phyloP scores from a whole-genome alignment of 2,113 vertebrate genomes.

The Paratilapia polleni region DNA sequence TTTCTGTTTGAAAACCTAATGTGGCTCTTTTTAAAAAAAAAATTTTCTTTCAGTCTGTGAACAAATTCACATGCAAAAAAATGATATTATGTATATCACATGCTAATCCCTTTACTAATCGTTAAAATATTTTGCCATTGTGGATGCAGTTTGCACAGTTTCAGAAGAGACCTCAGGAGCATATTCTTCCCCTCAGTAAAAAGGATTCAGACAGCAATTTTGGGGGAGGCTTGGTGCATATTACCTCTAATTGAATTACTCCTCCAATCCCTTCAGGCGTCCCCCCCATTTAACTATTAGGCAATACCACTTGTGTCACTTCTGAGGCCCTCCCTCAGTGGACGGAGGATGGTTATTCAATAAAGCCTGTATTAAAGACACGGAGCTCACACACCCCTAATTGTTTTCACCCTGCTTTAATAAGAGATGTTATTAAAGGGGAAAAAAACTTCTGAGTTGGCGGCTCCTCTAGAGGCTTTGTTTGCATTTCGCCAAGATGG shows the following conservation, averaged over 20 bases:
- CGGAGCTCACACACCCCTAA: conserved; percentile 60
- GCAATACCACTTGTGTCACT: conserved; percentile 60
- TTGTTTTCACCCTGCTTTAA: conserved; percentile 76
- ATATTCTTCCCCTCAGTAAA: conserved; percentile 42
- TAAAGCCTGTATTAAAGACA: conserved; percentile 66
- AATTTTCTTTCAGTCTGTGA: background rate
- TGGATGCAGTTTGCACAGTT: background rate
- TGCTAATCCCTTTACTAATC: background rate
- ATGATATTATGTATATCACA: background rate
- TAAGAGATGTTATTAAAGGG: conserved; percentile 74
- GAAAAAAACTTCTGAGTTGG: conserved; percentile 49
- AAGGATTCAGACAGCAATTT: conserved; percentile 56
- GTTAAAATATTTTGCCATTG: conserved; percentile 7
- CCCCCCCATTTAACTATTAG: conserved; percentile 53
- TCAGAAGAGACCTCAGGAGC: conserved; percentile 10
- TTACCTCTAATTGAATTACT: conserved; percentile 76
- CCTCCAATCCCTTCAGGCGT: conserved; percentile 51
- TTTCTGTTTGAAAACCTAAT: background rate
- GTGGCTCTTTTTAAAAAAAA: background rate
- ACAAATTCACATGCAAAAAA: conserved; percentile 6
- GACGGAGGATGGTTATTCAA: conserved; percentile 63
- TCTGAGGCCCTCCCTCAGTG: conserved; percentile 47
- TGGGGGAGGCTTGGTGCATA: conserved; percentile 54
- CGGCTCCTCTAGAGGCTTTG: conserved; percentile 48
- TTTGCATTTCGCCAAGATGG: conserved; percentile 71